Percentiles rank a stretch among this genome's conserved stretches.
Evolutionary conservation across 2,888 invertebrate genomes (phyloP).

Genomic region (Amiota communis): DNA sequence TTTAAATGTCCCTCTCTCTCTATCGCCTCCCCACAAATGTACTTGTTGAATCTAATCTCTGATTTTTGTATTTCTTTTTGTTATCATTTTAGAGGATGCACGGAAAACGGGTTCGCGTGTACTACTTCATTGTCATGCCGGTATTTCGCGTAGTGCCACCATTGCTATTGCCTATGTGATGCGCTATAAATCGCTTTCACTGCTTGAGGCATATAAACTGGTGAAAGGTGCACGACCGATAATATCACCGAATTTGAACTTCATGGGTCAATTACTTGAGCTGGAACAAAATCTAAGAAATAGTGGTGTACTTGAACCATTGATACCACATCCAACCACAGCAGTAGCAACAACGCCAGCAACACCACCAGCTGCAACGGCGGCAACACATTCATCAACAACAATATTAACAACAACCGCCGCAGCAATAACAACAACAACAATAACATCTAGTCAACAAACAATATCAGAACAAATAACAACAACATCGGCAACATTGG

Average conservation of each 20-base stretch:
- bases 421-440: slow-evolving; percentile 50
- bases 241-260: slow-evolving; percentile 95
- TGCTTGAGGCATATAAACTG: slow-evolving; percentile 89
- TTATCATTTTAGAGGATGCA: slow-evolving; percentile 71
- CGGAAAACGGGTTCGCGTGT: slow-evolving; percentile 76
- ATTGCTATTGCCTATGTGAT: slow-evolving; percentile 96
- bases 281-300: slow-evolving; percentile 81
- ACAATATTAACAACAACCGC: slow-evolving; percentile 19
- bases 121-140: slow-evolving; percentile 95
- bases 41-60: no score
- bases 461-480: slow-evolving; percentile 7
- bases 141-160: slow-evolving; percentile 94
- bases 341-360: slow-evolving; percentile 29
- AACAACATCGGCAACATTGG: slow-evolving; percentile 27
- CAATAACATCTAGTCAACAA: slow-evolving; percentile 55
- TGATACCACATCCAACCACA: slow-evolving; percentile 50
- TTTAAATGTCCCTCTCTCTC: no score
- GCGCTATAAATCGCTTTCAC: slow-evolving; percentile 87
- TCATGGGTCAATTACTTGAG: slow-evolving; percentile 92
- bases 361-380: slow-evolving; percentile 37
- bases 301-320: slow-evolving; percentile 68
- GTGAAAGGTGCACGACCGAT: slow-evolving; percentile 90
- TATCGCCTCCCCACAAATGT: no score
- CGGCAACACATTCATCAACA: slow-evolving; percentile 31
- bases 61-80: slow-evolving; percentile 36